Evolutionary conservation across 2,888 invertebrate species (phyloP).

Genomic region (Seladonia tumulorum): DNA sequence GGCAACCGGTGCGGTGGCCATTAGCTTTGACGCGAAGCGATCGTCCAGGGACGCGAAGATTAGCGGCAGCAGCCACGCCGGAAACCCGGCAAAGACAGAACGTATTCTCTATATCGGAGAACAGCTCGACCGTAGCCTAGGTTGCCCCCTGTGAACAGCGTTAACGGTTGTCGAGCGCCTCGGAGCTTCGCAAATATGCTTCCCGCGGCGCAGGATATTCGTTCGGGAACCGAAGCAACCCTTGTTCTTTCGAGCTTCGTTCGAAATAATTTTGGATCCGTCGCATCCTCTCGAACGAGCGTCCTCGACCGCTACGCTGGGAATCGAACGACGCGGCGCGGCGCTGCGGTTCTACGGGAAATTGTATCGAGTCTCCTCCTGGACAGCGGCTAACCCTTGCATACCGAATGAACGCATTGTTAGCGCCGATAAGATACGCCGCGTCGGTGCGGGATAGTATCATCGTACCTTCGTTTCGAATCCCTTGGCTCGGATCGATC

Average conservation of each 20-base stretch:
- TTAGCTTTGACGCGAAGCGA: constrained; percentile 59
- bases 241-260: background rate
- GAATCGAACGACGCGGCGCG: background rate
- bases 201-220: background rate
- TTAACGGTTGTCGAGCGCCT: background rate
- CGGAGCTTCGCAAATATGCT: background rate
- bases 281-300: background rate
- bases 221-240: background rate
- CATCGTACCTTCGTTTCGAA: constrained; percentile 1
- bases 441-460: background rate
- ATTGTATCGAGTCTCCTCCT: constrained; percentile 56
- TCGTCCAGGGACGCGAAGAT: constrained; percentile 46
- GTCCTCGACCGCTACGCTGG: background rate
- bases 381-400: constrained; percentile 61
- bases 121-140: background rate
- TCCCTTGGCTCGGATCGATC: constrained; percentile 4
- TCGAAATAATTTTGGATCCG: too few relatives aligned
- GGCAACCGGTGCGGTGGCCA: background rate
- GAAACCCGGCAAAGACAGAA: background rate
- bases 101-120: background rate
- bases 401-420: constrained; percentile 67
- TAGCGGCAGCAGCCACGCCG: constrained; percentile 31
- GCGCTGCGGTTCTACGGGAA: constrained; percentile 38
- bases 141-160: background rate
- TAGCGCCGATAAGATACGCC: constrained; percentile 19